phyloP scores from a whole-genome alignment of 2,797 vertebrate genomes.

The Decapterus maruadsi region DNA sequence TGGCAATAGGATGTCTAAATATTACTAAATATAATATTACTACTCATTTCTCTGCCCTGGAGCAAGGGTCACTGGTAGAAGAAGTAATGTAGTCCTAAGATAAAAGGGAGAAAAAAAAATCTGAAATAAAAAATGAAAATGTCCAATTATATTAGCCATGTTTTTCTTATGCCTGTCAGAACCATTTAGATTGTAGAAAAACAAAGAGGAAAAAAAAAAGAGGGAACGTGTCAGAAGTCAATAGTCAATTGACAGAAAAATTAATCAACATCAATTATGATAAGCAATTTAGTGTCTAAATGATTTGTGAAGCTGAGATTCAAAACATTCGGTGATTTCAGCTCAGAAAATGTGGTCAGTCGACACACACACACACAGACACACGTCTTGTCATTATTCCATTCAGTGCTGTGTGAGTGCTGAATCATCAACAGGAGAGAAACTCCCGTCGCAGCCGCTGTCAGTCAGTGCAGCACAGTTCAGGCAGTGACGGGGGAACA shows the following conservation, averaged over 20 bases:
- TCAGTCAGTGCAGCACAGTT: constrained; percentile 67
- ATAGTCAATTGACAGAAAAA: background rate
- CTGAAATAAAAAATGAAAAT: constrained; percentile 2
- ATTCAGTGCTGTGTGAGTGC: constrained; percentile 54
- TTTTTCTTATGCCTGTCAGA: background rate
- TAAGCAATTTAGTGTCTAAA: background rate
- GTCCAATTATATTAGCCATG: background rate
- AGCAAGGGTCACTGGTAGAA: constrained; percentile 42
- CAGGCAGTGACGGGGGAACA: constrained; percentile 71
- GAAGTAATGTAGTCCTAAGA: constrained; percentile 16
- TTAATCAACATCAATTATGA: background rate
- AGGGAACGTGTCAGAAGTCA: background rate
- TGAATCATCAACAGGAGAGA: constrained; percentile 79
- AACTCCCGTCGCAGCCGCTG: constrained; percentile 67
- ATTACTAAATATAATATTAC: constrained; percentile 69
- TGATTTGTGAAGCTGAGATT: background rate
- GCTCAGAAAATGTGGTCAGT: background rate
- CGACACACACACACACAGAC: background rate
- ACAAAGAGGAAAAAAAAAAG: background rate
- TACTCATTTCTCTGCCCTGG: constrained; percentile 69
- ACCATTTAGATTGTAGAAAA: background rate
- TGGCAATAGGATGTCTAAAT: constrained; percentile 70
- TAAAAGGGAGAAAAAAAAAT: constrained; percentile 18
- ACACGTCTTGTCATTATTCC: constrained; percentile 24
- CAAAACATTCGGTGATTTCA: background rate